Conservation (phyloP, 1,140 invertebrate species). For the Drosophila takahashii region DNA sequence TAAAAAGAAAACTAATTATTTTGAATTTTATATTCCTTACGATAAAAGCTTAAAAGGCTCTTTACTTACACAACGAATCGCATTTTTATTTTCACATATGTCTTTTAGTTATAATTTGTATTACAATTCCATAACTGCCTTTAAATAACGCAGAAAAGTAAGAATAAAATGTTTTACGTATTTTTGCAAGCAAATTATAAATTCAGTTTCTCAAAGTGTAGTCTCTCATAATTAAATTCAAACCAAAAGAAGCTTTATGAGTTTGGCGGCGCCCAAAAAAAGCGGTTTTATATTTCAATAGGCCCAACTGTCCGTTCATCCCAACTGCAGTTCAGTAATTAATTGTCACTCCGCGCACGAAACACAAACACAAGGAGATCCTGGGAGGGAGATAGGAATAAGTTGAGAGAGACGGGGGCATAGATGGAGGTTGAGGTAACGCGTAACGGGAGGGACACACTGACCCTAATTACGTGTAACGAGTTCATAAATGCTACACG, state of each 20-base stretch:
- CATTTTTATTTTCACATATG: no score
- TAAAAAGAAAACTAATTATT: no score
- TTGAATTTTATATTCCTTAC: no score
- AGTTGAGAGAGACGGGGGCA: background rate
- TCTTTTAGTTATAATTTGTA: no score
- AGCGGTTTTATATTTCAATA: slow-evolving; percentile 74
- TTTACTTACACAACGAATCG: no score
- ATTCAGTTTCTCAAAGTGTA: background rate
- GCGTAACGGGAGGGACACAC: slow-evolving; percentile 46
- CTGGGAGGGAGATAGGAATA: slow-evolving; percentile 4
- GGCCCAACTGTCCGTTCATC: slow-evolving; percentile 19
- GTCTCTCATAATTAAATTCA: slow-evolving; percentile 62
- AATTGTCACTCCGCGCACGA: slow-evolving; percentile 57
- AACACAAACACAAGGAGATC: slow-evolving; percentile 5
- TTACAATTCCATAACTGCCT: no score
- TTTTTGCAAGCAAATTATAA: background rate
- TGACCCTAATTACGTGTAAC: slow-evolving; percentile 83
- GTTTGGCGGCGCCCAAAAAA: slow-evolving; percentile 57
- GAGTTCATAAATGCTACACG: slow-evolving; percentile 80
- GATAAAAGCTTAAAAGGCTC: no score
- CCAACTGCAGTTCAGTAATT: slow-evolving; percentile 56
- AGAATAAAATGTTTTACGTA: background rate
- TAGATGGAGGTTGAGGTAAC: slow-evolving; percentile 4
- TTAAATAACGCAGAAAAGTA: no score
- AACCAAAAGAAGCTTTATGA: slow-evolving; percentile 68